These are phyloP conservation scores for Heptranchias perlo DNA, from an alignment of 2,113 vertebrate genomes.

Conservation along the genomic window DNA sequence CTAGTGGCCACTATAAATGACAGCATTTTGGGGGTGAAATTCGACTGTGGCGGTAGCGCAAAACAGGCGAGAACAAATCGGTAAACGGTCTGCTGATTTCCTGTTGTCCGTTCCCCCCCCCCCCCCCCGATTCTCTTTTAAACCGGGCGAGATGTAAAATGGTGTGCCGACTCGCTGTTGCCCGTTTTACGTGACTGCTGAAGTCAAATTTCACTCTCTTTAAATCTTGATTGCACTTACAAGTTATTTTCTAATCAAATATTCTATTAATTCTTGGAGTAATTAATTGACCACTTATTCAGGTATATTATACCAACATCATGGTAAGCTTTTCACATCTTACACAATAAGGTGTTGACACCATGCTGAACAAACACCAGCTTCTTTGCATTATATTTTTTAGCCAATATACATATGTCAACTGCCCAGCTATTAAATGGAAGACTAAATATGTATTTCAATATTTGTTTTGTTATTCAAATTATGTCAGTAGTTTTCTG, in stretches of 20 bases:
- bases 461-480: background rate
- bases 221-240: background rate
- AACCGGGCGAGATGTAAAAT: no score
- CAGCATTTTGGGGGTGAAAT: background rate
- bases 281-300: background rate
- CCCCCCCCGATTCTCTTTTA: background rate
- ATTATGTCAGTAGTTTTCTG: background rate
- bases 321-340: background rate
- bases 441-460: background rate
- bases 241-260: background rate
- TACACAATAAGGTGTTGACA: background rate
- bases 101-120: background rate
- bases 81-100: no score
- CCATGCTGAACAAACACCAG: background rate
- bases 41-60: background rate
- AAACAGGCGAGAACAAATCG: background rate
- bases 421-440: background rate
- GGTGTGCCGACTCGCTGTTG: background rate
- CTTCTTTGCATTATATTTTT: background rate
- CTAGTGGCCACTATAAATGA: background rate
- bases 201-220: background rate
- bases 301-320: background rate
- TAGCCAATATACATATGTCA: background rate
- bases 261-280: background rate
- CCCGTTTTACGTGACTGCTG: background rate